Conservation (phyloP, 1,140 invertebrate species). For the Rhyzopertha dominica region DNA sequence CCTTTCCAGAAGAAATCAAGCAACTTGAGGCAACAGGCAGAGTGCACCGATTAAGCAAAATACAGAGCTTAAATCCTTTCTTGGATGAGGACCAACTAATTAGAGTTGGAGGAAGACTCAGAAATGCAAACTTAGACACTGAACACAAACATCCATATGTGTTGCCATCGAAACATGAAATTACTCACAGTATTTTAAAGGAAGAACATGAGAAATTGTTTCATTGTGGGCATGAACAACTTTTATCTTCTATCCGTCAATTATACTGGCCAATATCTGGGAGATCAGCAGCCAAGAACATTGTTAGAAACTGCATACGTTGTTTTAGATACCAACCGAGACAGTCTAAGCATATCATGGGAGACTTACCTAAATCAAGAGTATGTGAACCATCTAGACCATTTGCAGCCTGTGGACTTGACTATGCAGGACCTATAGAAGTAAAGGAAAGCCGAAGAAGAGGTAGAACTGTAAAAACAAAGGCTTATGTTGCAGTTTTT, state of each 20-base stretch:
- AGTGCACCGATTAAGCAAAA: conserved; percentile 15
- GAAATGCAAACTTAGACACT: conserved; percentile 29
- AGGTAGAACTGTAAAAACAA: conserved; percentile 29
- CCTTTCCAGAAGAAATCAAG: conserved; percentile 27
- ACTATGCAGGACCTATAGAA: conserved; percentile 37
- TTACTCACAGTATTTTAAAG: conserved; percentile 38
- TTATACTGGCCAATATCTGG: conserved; percentile 34
- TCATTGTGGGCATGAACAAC: conserved; percentile 38
- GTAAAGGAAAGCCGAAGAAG: conserved; percentile 16
- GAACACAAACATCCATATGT: conserved; percentile 45
- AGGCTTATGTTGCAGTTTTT: conserved; percentile 45
- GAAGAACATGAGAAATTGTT: conserved; percentile 33
- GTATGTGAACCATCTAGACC: conserved; percentile 18
- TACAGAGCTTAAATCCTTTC: conserved; percentile 31
- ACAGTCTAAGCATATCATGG: conserved; percentile 34
- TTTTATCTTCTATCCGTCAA: conserved; percentile 24
- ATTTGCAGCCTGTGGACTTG: conserved; percentile 30
- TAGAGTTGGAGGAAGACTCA: conserved; percentile 44
- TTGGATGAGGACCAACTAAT: conserved; percentile 38
- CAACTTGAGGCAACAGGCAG: conserved; percentile 11
- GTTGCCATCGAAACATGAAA: conserved; percentile 31
- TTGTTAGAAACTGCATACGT: conserved; percentile 31
- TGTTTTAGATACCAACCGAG: conserved; percentile 29
- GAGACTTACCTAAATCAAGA: conserved; percentile 23
- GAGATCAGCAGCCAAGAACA: conserved; percentile 19